Base-by-base conservation (phyloP, 2,888 invertebrate species). In the Cataglyphis cursor region DNA sequence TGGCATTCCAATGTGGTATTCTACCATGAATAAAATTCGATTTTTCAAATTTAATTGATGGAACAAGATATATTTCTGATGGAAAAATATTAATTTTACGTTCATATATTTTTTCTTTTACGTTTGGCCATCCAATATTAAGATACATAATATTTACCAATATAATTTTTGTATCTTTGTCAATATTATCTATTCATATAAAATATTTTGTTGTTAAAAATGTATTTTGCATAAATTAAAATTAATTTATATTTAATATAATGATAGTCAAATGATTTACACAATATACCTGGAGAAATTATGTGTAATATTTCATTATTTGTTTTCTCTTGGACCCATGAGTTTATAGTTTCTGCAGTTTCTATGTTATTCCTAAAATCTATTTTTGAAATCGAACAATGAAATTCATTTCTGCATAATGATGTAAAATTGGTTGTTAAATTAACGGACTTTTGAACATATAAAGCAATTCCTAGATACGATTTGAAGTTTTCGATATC, bases 111-210 rank as follows among this genome's bases (percentile, higher is more conserved):
- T 87, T 51, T 0, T 93, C 91, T 0, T 95, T 91, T 88, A 96
- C 95, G 74, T 96, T 94, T 65, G 95, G 93, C 98, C 98, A 98
- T 70, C 96, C 95, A 12, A 97, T 97, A 95, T 98, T 98, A 95
- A 98, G 98, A 93, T 98, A 98, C 68, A 98, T 96, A 1, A 98
- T 98, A 94, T 98, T 98, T 6, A 98, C 96, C 6, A 98, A 95
- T 3, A 98, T 96, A 64, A 98, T 94, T 85, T 96, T 96, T 3
- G 97, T 97, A 0, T 95, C 93, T 0, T 90, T 88, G 91, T 96
- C 93, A 3, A 98, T 94, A 91, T 96, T 95, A 89, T 96, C 96
- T 95, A 31, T 28, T 65, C 12, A 57, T 10, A 38, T 38, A 1
- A 74, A 48, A 57, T 44, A 68, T 41, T 59, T 54, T 57, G 31